Conservation (phyloP, 2,113 vertebrate genomes). For the Sapayoa aenigma region DNA sequence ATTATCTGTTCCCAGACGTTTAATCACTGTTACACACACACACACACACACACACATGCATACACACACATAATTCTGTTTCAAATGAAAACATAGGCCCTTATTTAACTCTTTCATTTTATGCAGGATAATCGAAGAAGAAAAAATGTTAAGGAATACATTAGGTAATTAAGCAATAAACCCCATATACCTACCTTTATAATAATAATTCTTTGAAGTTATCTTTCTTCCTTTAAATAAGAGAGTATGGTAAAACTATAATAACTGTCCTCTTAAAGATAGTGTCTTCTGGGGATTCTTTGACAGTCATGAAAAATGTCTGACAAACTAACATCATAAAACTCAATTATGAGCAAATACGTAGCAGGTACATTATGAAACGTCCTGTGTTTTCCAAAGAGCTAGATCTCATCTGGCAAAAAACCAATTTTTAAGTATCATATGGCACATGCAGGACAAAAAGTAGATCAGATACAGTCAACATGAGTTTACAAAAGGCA, state of each 20-base stretch:
- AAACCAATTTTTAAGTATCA: not conserved
- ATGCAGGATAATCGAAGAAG: not conserved
- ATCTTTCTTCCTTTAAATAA: not conserved
- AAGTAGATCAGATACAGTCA: no score
- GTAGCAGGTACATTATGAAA: not conserved
- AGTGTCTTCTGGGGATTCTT: not conserved
- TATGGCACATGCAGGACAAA: not conserved
- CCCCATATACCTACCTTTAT: fast-evolving
- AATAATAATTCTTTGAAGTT: not conserved
- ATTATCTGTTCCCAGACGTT: not conserved
- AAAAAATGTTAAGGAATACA: not conserved
- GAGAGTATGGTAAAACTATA: not conserved
- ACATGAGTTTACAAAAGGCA: not conserved
- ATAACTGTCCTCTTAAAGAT: not conserved
- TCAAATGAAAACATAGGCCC: not conserved
- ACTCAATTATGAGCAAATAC: not conserved
- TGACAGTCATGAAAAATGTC: not conserved
- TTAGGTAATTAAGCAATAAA: not conserved
- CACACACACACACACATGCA: not conserved
- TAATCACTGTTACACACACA: not conserved
- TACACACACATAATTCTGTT: not conserved
- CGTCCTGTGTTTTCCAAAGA: not conserved
- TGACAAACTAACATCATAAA: not conserved
- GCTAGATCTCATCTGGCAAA: not conserved
- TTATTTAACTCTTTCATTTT: not conserved